Evolutionary conservation across 2,888 invertebrate species (phyloP).

Genomic region (Anthophora plumipes): DNA sequence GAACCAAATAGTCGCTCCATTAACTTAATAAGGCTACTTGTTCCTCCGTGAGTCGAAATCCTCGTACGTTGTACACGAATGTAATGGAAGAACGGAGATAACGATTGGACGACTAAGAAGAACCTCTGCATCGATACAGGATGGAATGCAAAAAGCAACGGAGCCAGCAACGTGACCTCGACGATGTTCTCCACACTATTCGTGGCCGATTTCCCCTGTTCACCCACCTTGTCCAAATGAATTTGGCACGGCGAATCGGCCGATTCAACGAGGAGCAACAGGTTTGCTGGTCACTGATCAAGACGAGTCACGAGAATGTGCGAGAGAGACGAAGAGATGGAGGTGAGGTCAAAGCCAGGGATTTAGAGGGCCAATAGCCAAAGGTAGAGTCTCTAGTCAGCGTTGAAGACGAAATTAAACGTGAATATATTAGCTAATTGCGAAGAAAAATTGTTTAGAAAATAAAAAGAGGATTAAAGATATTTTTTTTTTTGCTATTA

Average conservation of each 20-base stretch:
- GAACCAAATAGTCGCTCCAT: neutral
- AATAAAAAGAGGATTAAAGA: neutral
- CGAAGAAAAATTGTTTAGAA: neutral
- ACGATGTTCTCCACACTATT: constrained; percentile 10
- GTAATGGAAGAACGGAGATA: neutral
- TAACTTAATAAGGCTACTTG: neutral
- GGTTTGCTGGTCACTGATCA: constrained; percentile 42
- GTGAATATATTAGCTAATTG: no score
- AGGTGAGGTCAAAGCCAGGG: constrained; percentile 15
- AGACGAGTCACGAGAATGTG: neutral
- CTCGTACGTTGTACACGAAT: neutral
- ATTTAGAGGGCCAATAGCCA: constrained; percentile 6
- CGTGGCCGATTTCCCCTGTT: constrained; percentile 23
- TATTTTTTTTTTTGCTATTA: neutral
- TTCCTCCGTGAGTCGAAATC: neutral
- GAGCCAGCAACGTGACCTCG: neutral
- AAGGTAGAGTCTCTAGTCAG: neutral
- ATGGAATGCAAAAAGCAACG: constrained; percentile 4
- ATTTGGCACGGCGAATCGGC: constrained; percentile 29
- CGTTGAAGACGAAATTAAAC: neutral
- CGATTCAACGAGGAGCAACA: constrained; percentile 51
- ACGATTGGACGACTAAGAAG: neutral
- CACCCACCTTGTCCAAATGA: constrained; percentile 6
- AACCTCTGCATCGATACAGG: neutral
- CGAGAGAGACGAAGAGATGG: constrained; percentile 14